Evolutionary conservation across 2,888 invertebrate species (phyloP).

Genomic region (Neoascia interrupta): DNA sequence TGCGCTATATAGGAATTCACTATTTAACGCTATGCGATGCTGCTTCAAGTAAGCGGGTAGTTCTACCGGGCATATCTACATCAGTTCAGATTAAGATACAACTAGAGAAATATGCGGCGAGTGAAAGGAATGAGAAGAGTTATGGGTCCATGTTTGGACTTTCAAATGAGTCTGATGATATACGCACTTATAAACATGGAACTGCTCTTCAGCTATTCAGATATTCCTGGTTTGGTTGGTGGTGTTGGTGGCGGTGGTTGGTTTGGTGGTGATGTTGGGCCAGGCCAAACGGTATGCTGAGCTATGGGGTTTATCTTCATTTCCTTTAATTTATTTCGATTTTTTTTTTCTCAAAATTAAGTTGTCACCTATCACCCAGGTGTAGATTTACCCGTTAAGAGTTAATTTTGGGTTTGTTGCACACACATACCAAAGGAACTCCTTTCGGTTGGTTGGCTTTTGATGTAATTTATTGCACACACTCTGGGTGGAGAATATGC

Average conservation of each 20-base stretch:
- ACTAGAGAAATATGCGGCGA: constrained; percentile 62
- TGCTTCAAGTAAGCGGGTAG: constrained; percentile 65
- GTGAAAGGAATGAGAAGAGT: constrained; percentile 63
- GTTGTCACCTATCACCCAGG: constrained; percentile 65
- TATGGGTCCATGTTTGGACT: constrained; percentile 69
- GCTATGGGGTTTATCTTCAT: constrained; percentile 59
- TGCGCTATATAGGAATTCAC: constrained; percentile 62
- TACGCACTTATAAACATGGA: constrained; percentile 67
- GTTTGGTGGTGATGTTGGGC: constrained; percentile 33
- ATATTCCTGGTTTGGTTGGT: too few species aligned
- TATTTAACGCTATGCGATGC: constrained; percentile 60
- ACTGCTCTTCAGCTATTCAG: constrained; percentile 58
- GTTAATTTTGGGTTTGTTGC: constrained; percentile 48
- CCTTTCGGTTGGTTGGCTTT: constrained; percentile 39
- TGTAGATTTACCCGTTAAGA: constrained; percentile 63
- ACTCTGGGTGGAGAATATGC: constrained; percentile 46
- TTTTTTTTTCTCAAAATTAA: constrained; percentile 63
- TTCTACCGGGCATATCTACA: constrained; percentile 62
- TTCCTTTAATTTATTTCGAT: constrained; percentile 52
- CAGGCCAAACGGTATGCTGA: constrained; percentile 53
- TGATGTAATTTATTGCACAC: constrained; percentile 50
- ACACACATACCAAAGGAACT: neutral
- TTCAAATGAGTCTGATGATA: constrained; percentile 68
- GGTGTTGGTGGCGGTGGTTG: too few species aligned
- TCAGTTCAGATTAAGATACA: constrained; percentile 64